Evolutionary conservation across 2,888 invertebrate genomes (phyloP).

Genomic region (Cantharis lateralis): DNA sequence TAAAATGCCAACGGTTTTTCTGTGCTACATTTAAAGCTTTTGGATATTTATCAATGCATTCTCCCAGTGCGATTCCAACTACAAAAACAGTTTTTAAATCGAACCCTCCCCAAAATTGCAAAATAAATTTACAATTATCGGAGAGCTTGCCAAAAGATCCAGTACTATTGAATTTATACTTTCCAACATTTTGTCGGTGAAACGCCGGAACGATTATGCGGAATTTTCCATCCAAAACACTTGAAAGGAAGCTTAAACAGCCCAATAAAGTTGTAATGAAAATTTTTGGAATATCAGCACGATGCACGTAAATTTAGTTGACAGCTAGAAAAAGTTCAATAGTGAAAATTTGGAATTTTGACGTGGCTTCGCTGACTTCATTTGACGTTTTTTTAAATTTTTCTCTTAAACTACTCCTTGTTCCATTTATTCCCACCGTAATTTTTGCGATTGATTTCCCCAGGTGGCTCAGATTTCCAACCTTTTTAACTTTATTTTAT

Average conservation of each 20-base stretch:
- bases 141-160: too few species aligned
- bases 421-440: neutral
- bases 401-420: neutral
- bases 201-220: neutral
- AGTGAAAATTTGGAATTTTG: neutral
- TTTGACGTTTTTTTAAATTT: neutral
- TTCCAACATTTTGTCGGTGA: too few species aligned
- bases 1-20: too few species aligned
- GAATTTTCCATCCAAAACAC: neutral
- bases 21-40: too few species aligned
- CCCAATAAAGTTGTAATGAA: neutral
- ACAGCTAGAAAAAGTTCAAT: neutral
- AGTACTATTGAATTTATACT: neutral
- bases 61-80: too few species aligned
- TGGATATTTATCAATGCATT: too few species aligned
- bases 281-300: neutral
- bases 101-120: too few species aligned
- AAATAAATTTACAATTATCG: too few species aligned
- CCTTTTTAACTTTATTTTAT: neutral
- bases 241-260: neutral
- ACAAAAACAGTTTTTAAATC: too few species aligned
- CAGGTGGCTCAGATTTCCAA: neutral
- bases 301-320: neutral
- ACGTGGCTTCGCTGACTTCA: too few species aligned
- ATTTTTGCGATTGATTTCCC: neutral